Base-by-base conservation (phyloP, 2,888 invertebrate species). In the Trissolcus brochymenae region DNA sequence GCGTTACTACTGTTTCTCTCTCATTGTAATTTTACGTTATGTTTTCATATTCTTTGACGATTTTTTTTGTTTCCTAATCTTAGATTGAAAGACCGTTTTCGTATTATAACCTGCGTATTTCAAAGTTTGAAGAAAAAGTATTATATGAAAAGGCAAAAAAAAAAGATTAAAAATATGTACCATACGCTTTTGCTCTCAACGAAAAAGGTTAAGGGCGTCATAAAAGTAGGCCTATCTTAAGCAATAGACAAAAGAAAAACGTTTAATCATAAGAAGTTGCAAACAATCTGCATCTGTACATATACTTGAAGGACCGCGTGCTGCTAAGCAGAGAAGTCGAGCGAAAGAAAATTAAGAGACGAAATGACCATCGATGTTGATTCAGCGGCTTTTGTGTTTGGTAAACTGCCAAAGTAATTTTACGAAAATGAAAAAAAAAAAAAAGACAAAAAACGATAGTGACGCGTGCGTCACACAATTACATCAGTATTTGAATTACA, bases 221-320 rank as follows among this genome's bases (percentile, higher is more conserved):
- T 70, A 86, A 71, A 85, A 85, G 85, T 83, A 86, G 87, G 87
- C 86, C 87, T 88, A 88, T 83, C 16, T 80, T 80, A 87, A 87
- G 85, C 86, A 87, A 87, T 86, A 87, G 84, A 77, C 55, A 77
- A 73, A 73, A 43, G 25, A 61, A 57, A 62, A 72, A 6, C 51
- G 73, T 46, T 51, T 51, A 77, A 55, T 35, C 55, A 59, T 40
- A 56, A 68, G 35, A 53, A 55, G 74, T 60, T 77, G 60, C 53
- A 66, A 72, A 75, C 82, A 80, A 81, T 59, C 43, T 64, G 56
- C 46, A 49, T 54, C 17, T 65, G 64, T 68, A 77, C 17, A 74
- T 62, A 77, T 65, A 62, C 62, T 54, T 29, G 35, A 55, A 59
- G 21, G 54, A 72, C 29, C 6, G 17, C 29, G 35, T 54, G 53